These are phyloP conservation scores for Aegypius monachus DNA, from an alignment of 2,113 vertebrate species.

Conservation along the genomic window DNA sequence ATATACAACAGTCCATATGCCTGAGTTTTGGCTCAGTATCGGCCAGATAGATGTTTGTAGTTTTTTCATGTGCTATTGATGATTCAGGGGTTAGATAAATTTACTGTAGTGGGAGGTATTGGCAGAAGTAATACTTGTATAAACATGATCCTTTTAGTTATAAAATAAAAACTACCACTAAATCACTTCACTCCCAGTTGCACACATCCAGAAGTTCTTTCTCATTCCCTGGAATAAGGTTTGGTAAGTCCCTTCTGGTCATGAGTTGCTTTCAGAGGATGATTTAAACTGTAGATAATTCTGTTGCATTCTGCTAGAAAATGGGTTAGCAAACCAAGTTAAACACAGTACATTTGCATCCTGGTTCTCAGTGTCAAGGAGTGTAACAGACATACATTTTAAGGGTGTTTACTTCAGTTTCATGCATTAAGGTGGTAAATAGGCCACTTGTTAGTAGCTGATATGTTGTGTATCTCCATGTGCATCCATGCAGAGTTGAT, in stretches of 20 bases:
- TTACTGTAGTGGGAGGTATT: constrained; percentile 56
- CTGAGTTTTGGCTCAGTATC: constrained; percentile 24
- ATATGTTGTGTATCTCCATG: background rate
- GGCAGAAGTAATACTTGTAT: constrained; percentile 44
- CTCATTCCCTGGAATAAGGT: background rate
- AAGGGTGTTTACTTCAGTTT: background rate
- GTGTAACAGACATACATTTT: background rate
- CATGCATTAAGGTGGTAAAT: background rate
- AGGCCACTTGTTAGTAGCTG: background rate
- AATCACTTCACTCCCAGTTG: constrained; percentile 23
- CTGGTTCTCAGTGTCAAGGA: background rate
- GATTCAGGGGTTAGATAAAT: constrained; percentile 64
- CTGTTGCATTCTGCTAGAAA: background rate
- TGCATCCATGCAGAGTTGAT: background rate
- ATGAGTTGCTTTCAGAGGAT: background rate
- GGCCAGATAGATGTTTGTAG: constrained; percentile 34
- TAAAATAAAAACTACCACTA: constrained; percentile 30
- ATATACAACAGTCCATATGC: constrained; percentile 42
- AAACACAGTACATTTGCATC: background rate
- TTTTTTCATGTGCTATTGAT: constrained; percentile 44
- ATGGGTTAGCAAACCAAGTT: background rate
- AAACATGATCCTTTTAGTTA: constrained; percentile 53
- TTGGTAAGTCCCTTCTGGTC: constrained; percentile 3
- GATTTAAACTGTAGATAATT: background rate
- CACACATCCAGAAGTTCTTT: constrained; percentile 21